phyloP scores from a whole-genome alignment of 2,113 vertebrate genomes.

The Dromas ardeola region DNA sequence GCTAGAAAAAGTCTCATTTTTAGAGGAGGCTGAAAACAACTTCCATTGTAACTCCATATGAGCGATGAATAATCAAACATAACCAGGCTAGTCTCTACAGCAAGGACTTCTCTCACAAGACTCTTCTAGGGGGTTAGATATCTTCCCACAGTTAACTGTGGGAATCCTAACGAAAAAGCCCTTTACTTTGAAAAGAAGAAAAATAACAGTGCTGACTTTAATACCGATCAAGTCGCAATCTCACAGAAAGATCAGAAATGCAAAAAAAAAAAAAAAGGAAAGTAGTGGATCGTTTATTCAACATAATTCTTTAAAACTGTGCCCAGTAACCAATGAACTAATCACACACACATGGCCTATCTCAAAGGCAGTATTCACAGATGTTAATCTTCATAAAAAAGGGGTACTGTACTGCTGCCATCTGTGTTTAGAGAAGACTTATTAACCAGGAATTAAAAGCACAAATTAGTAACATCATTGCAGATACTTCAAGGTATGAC shows the following conservation, averaged over 20 bases:
- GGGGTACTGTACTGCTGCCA: neutral
- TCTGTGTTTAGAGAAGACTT: neutral
- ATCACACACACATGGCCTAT: neutral
- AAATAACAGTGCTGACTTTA: slow-evolving; percentile 36
- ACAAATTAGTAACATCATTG: neutral
- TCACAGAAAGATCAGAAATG: slow-evolving; percentile 7
- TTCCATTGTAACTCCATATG: neutral
- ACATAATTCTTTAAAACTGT: slow-evolving; percentile 11
- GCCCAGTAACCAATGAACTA: neutral
- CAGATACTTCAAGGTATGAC: neutral
- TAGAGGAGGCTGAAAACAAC: neutral
- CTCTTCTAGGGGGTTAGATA: neutral
- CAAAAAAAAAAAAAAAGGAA: neutral
- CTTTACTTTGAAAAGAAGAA: slow-evolving; percentile 4
- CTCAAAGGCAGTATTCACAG: slow-evolving; percentile 25
- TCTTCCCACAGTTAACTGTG: slow-evolving; percentile 10
- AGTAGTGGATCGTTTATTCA: slow-evolving; percentile 1
- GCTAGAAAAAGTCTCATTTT: neutral
- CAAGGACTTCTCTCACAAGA: neutral
- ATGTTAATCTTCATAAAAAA: neutral
- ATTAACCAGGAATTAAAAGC: neutral
- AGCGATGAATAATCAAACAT: neutral
- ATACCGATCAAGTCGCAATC: neutral
- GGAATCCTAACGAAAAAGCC: neutral
- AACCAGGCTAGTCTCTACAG: neutral